Evolutionary conservation across 2,888 invertebrate genomes (phyloP), one percentile per base, ranked within the genome.

Genomic region (Himalopsyche kuldschensis): DNA sequence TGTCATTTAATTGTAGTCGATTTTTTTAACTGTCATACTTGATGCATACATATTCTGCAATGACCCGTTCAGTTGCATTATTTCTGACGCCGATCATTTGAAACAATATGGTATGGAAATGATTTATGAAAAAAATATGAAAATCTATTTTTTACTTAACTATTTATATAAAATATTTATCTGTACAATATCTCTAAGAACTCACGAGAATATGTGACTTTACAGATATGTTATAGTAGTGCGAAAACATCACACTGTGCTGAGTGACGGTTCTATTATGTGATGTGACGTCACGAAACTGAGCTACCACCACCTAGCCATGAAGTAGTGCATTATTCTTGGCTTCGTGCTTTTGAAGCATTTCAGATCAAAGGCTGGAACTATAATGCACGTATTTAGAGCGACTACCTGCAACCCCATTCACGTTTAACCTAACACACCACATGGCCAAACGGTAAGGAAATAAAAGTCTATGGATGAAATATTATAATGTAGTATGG

Each of bases 311-410:
- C 27, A 24, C 69, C 27, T 27, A 69, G 69, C 11, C 27, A 15
- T 69, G 69, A 69, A 27, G 76, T 30, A 32, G 30, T 82, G 75
- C 79, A 82, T 82, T 82, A 82, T 82, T 82, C 47, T 82, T 79
- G 82, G 75, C 79, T 79, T 47, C 79, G 82, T 79, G 82, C 82
- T 82, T 79, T 63, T 75, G 82, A 82, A 79, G 82, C 79, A 55
- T 82, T 82, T 82, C 76, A 69, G 79, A 82, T 82, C 79, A 82
- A 82, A 82, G 79, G 82, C 79, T 47, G 75, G 63, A 63, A 69
- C 63, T n/a, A 80, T 63, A 80, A 80, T 63, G 80, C 31, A 80
- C 55, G 80, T 80, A 69, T 80, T 80, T 80, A 31, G 32, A 80
- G 31, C 80, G 27, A 80, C 80, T 69, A 80, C 80, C 80, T 69